These are phyloP conservation scores for Myodes glareolus DNA, from an alignment of 2,113 vertebrate species.

Conservation along the genomic window DNA sequence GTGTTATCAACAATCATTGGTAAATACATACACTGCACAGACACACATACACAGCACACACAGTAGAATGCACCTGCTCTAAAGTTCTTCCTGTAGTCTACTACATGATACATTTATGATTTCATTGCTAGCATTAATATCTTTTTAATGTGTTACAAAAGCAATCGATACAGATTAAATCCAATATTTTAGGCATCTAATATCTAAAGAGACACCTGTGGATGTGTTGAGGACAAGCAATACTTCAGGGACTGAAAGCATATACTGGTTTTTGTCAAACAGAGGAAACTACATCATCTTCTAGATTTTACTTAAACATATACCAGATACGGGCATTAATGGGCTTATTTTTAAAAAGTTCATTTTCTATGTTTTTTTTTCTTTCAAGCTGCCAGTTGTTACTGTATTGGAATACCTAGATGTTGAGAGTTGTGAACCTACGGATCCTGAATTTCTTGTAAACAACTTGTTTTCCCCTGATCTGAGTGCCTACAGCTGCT, in stretches of 20 bases:
- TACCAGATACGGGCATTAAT: neutral
- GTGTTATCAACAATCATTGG: neutral
- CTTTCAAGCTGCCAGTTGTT: neutral
- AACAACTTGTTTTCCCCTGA: no score
- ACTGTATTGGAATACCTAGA: neutral
- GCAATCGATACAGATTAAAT: neutral
- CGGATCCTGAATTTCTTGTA: no score
- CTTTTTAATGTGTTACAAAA: neutral
- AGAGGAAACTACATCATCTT: neutral
- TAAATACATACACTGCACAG: neutral
- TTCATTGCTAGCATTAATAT: neutral
- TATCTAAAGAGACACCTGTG: neutral
- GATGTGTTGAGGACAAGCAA: neutral
- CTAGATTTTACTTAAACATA: slow-evolving; percentile 25
- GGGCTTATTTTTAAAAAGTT: slow-evolving; percentile 3
- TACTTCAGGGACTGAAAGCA: neutral
- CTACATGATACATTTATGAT: neutral
- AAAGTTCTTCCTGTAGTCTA: neutral
- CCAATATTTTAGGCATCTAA: neutral
- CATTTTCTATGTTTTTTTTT: neutral
- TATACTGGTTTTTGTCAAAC: neutral
- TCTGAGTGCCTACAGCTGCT: no score
- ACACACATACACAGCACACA: neutral
- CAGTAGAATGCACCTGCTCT: neutral
- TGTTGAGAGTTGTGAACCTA: no score